Percentiles rank a stretch among this genome's conserved stretches.
Evolutionary conservation across 2,888 invertebrate species (phyloP).

Genomic region (Teinopalpus imperialis): DNA sequence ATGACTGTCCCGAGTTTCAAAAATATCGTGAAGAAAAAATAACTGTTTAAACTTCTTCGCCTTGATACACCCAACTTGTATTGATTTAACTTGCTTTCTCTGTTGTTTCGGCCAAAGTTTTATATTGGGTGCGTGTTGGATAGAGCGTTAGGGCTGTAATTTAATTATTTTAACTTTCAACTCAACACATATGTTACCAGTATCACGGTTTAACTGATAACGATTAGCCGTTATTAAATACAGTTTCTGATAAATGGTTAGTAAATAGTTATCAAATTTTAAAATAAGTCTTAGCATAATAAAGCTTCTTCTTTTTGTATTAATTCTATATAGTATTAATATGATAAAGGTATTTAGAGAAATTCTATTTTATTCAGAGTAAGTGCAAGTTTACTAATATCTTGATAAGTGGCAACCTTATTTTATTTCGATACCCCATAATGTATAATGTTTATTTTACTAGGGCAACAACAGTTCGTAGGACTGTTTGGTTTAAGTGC

Average conservation of each 20-base stretch:
- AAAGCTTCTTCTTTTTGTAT: too few species aligned
- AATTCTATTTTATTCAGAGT: too few species aligned
- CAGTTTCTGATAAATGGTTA: constrained; percentile 34
- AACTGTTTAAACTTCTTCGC: constrained; percentile 23
- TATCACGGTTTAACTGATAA: constrained; percentile 35
- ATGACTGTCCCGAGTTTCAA: constrained; percentile 31
- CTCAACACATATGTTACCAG: constrained; percentile 52
- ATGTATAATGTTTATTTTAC: constrained; percentile 60
- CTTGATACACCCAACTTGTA: constrained; percentile 17
- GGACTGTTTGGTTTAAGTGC: constrained; percentile 61
- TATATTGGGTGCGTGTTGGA: constrained; percentile 47
- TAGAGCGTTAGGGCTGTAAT: constrained; percentile 49
- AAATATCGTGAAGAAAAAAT: constrained; percentile 27
- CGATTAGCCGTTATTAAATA: constrained; percentile 45
- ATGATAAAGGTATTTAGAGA: too few species aligned
- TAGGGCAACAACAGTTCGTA: constrained; percentile 56
- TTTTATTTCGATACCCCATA: constrained; percentile 32
- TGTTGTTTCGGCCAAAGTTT: constrained; percentile 38
- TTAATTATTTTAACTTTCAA: constrained; percentile 63
- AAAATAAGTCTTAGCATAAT: too few species aligned
- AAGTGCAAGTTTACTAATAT: constrained; percentile 44
- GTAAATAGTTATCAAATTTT: too few species aligned
- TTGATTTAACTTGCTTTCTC: constrained; percentile 27
- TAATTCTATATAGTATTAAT: too few species aligned
- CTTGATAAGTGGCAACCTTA: constrained; percentile 39